Percentiles rank a stretch among this genome's conserved stretches.
phyloP scores from a whole-genome alignment of 2,888 invertebrate genomes.

The Myopa tessellatipennis region DNA sequence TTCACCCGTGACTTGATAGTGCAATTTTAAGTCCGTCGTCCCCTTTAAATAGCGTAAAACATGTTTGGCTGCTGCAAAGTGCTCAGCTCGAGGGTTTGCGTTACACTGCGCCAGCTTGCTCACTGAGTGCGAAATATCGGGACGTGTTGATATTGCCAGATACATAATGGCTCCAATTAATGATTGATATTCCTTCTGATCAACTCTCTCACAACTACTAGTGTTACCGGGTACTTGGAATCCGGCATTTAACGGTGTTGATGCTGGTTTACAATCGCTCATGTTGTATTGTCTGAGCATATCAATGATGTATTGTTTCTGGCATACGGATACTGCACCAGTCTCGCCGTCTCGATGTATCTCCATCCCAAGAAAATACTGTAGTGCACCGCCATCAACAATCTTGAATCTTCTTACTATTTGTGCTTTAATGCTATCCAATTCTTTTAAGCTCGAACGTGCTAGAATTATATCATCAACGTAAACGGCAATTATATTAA shows the following conservation, averaged over 20 bases:
- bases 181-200: constrained; percentile 41
- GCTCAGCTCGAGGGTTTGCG: constrained; percentile 42
- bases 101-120: constrained; percentile 43
- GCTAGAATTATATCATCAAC: constrained; percentile 48
- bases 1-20: constrained; percentile 30
- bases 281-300: constrained; percentile 39
- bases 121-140: constrained; percentile 44
- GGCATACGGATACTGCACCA: constrained; percentile 41
- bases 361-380: constrained; percentile 47
- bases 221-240: constrained; percentile 34
- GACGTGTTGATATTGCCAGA: constrained; percentile 43
- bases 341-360: constrained; percentile 43
- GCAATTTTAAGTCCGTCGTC: constrained; percentile 27
- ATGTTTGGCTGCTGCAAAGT: constrained; percentile 38
- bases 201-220: constrained; percentile 21
- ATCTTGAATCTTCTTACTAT: constrained; percentile 42
- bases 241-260: not conserved
- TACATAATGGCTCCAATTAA: constrained; percentile 48
- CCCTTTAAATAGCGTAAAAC: constrained; percentile 40
- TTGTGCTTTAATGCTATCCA: constrained; percentile 36
- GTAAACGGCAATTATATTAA: constrained; percentile 46
- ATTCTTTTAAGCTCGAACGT: constrained; percentile 38
- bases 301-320: constrained; percentile 41
- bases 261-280: constrained; percentile 43
- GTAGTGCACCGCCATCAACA: constrained; percentile 39